Conservation (phyloP, 2,888 invertebrate genomes). For the Pristionchus maxplancki region DNA sequence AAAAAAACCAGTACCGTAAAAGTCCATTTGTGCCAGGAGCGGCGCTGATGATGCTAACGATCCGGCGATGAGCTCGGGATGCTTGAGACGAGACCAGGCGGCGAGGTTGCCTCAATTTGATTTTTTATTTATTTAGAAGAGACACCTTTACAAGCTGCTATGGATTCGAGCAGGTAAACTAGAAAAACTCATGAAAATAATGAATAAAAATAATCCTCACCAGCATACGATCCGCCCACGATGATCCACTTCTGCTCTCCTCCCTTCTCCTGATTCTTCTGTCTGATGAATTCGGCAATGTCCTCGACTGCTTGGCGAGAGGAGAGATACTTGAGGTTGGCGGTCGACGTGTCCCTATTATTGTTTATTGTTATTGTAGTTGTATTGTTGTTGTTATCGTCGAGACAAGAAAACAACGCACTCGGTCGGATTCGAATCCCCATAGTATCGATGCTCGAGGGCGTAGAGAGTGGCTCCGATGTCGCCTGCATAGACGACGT, state of each 20-base stretch:
- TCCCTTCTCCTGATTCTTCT: neutral
- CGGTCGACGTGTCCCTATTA: neutral
- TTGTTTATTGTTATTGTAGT: neutral
- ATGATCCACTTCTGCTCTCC: slow-evolving; percentile 31
- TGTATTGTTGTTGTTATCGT: too few relatives aligned
- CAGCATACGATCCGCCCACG: slow-evolving; percentile 46
- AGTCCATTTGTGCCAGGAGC: slow-evolving; percentile 16
- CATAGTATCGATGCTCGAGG: slow-evolving; percentile 94
- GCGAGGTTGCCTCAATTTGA: neutral
- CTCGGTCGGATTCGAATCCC: slow-evolving; percentile 90
- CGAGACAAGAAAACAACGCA: slow-evolving; percentile 81
- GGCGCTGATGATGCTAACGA: neutral
- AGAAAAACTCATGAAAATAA: neutral
- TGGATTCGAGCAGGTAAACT: too few relatives aligned
- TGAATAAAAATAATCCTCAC: neutral
- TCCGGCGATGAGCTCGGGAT: slow-evolving; percentile 44
- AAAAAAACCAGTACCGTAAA: neutral
- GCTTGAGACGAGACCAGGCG: slow-evolving; percentile 11
- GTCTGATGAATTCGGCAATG: slow-evolving; percentile 37
- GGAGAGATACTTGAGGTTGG: slow-evolving; percentile 82
- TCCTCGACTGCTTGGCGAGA: slow-evolving; percentile 78
- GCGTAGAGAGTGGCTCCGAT: slow-evolving; percentile 89
- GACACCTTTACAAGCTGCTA: too few relatives aligned
- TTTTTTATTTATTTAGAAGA: too few relatives aligned
- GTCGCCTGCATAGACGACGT: slow-evolving; percentile 81